Evolutionary conservation across 1,140 invertebrate genomes (phyloP), one percentile per base, ranked within the genome.

Genomic region (Probaryconus sp.): DNA sequence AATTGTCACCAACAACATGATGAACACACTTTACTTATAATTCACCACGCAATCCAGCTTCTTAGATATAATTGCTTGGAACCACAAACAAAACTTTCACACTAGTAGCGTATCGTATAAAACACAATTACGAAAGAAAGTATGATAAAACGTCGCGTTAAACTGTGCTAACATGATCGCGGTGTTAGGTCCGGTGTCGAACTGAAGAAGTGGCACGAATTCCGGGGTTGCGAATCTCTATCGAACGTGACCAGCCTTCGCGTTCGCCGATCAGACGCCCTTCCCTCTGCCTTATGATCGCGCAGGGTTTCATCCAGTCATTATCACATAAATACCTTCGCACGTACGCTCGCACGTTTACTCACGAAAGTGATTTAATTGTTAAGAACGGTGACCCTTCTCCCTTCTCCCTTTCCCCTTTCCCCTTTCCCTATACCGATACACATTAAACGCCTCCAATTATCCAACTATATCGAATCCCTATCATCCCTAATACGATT

Each of bases 211-310:
- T 38, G 51, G 48, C 63, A 60, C 51, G 56, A 31, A 56, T 67
- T 76, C 65, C 65, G 74, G 80, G 74, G 76, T 78, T 79, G 76
- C 80, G 76, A 81, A 79, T 80, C 68, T 72, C 80, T 78, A 78
- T 81, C 71, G 78, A 71, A 81, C 78, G 78, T 82, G 79, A 82
- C 81, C 64, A 68, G 61, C 48, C 68, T 51, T 53, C 79, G 72
- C 67, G 53, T 30, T 69, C 70, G 58, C 74, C 75, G 81, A 82
- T 81, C 81, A 78, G 72, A 67, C 72, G 65, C 73, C 73, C 65
- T 70, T 76, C 61, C 53, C 64, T 61, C 53, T 60, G 58, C 31
- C 67, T 31, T 42, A 33, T 45, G 64, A 70, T 76, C 73, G 65
- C 63, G 69, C 65, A 68, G 73, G 71, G 69, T 75, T 69, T 65